phyloP scores from a whole-genome alignment of 2,888 invertebrate genomes.

The Diarsia dahlii region DNA sequence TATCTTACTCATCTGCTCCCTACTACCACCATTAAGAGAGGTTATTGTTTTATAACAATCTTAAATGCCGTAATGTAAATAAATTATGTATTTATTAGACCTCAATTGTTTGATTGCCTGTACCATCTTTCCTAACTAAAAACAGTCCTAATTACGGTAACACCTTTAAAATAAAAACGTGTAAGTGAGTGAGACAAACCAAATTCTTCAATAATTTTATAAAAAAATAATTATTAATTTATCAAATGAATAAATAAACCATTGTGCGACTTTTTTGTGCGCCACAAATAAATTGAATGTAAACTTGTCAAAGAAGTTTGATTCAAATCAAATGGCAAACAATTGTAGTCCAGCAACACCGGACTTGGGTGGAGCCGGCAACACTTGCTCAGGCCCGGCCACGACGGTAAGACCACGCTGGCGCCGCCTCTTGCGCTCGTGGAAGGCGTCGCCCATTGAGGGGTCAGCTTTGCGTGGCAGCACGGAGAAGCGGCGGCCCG shows the following conservation, averaged over 20 bases:
- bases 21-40: constrained; percentile 76
- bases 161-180: neutral
- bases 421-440: constrained; percentile 78
- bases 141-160: neutral
- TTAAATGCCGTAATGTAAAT: constrained; percentile 76
- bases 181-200: neutral
- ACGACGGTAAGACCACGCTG: constrained; percentile 84
- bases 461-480: constrained; percentile 77
- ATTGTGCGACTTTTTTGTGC: constrained; percentile 1
- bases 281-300: neutral
- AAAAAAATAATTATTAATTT: neutral
- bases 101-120: constrained; percentile 33
- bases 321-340: constrained; percentile 79
- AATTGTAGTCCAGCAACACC: constrained; percentile 80
- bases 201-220: neutral
- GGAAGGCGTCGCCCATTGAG: constrained; percentile 58
- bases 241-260: neutral
- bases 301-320: constrained; percentile 5
- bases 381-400: constrained; percentile 80
- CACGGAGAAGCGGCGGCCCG: constrained; percentile 83
- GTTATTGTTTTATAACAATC: constrained; percentile 39
- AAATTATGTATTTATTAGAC: constrained; percentile 75
- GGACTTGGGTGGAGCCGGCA: constrained; percentile 80
- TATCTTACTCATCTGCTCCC: constrained; percentile 65
- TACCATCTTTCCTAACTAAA: neutral